Evolutionary conservation across 1,140 invertebrate species (phyloP), one percentile per base, ranked within the genome.

Genomic region (Lepidotrigona ventralis): DNA sequence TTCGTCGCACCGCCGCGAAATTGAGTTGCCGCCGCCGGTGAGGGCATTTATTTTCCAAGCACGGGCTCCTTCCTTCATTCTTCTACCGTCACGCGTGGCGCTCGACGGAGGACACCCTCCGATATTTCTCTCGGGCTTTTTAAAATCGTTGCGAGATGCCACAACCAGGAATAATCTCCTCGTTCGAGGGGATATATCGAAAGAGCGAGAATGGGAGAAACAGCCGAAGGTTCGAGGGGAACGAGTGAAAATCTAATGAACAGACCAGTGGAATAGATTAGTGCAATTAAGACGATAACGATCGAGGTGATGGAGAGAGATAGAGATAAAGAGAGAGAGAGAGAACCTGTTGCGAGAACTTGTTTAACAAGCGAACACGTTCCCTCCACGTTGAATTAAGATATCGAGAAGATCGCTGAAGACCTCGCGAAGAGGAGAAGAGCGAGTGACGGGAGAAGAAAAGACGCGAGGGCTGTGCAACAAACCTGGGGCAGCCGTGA

Each of bases 261-360:
- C 21, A 53, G 56, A 33, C 23, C 23, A 2, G 51, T 51, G 56
- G 33, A 53, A 29, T 17, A 73, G 81, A 85, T 82, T 73, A 63
- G 53, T 54, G 68, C 78, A 68, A 83, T 83, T 77, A 68, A 74
- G 60, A 75, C 17, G 73, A 85, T 81, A 81, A 77, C 63, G 70
- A 87, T 56, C 71, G 29, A 53, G 60, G 58, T 29, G 39, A 60
- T 70, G 14, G 58, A 60, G 23, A 60, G 51, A 76, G 76, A 72
- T 23, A 60, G 51, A 76, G 80, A 72, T n/a, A n/a, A 2, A 33
- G 29, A 33, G 29, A 33, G 29, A 33, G 29, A 33, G 58, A 60
- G 51, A 76, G 80, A 72, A 86, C 86, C 86, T 87, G 86, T 87
- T 87, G 84, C 86, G 46, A 66, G 46, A 66, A 29, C 29, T 60